A percentile compares a stretch with the other conserved stretches of the same genome.
phyloP scores from a whole-genome alignment of 2,888 invertebrate genomes.

The Habrosyne pyritoides region DNA sequence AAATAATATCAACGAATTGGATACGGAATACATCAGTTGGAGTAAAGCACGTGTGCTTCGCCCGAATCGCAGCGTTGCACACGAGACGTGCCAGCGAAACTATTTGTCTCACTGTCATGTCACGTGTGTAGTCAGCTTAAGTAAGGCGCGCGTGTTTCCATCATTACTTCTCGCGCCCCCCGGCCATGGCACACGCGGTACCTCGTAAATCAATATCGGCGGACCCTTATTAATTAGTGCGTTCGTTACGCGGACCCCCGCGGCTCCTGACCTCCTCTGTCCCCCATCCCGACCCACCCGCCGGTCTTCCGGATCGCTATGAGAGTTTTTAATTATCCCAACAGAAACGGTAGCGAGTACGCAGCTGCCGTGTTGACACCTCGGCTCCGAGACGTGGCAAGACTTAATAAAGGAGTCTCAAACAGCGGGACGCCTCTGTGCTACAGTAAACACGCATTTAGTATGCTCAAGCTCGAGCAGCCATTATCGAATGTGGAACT shows the following conservation, averaged over 20 bases:
- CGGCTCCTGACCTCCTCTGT: conserved; percentile 29
- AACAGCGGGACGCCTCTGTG: conserved; percentile 4
- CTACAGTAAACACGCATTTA: conserved; percentile 7
- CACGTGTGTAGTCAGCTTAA: background rate
- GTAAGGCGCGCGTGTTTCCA: conserved; percentile 1
- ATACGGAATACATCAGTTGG: background rate
- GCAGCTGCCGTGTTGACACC: conserved; percentile 60
- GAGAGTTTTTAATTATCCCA: conserved; percentile 80
- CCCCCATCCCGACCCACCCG: conserved; percentile 26
- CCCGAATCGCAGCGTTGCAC: background rate
- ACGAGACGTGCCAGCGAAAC: background rate
- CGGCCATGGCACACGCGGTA: conserved; percentile 52
- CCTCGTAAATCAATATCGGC: conserved; percentile 82
- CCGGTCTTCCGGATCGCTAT: conserved; percentile 47
- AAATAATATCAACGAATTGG: background rate
- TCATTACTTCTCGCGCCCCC: conserved; percentile 21
- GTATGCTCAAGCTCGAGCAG: conserved; percentile 11
- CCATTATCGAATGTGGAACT: conserved; percentile 3
- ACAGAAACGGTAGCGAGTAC: conserved; percentile 40
- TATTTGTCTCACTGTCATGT: background rate
- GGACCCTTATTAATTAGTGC: conserved; percentile 83
- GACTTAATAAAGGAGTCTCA: conserved; percentile 30
- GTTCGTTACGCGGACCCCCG: conserved; percentile 69
- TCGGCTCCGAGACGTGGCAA: conserved; percentile 47
- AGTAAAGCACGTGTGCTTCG: background rate